phyloP scores from a whole-genome alignment of 2,113 vertebrate genomes.

The Calonectris borealis region DNA sequence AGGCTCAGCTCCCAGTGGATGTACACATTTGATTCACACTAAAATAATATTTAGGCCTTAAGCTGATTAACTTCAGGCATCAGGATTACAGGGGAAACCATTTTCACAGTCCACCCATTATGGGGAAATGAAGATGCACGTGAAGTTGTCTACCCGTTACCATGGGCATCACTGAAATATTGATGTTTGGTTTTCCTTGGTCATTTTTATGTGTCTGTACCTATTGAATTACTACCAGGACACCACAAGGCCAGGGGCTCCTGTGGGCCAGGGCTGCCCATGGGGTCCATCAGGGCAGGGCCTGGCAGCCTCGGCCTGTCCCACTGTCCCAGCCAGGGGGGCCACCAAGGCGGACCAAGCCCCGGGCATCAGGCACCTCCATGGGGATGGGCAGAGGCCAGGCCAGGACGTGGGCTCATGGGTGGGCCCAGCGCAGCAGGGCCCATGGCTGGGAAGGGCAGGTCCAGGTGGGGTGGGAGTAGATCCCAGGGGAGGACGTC shows the following conservation, averaged over 20 bases:
- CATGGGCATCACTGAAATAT: neutral
- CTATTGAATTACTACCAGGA: neutral
- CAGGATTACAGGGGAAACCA: neutral
- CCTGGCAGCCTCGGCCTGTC: neutral
- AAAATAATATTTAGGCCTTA: neutral
- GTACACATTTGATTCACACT: neutral
- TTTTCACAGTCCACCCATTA: neutral
- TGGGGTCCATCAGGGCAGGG: neutral
- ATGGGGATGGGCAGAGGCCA: neutral
- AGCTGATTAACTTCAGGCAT: neutral
- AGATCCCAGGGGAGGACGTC: neutral
- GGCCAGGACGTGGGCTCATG: accelerated
- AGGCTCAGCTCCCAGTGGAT: neutral
- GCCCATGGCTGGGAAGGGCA: neutral
- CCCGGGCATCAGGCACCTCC: accelerated
- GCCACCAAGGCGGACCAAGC: neutral
- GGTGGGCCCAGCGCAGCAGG: accelerated
- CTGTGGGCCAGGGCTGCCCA: neutral
- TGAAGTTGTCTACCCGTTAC: neutral
- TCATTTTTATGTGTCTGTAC: neutral
- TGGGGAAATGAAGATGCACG: neutral
- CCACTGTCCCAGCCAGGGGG: neutral
- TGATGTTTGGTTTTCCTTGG: neutral
- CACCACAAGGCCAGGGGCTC: neutral
- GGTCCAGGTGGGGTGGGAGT: accelerated